Base-by-base conservation (phyloP, 2,888 invertebrate genomes). In the Ectobius pallidus region DNA sequence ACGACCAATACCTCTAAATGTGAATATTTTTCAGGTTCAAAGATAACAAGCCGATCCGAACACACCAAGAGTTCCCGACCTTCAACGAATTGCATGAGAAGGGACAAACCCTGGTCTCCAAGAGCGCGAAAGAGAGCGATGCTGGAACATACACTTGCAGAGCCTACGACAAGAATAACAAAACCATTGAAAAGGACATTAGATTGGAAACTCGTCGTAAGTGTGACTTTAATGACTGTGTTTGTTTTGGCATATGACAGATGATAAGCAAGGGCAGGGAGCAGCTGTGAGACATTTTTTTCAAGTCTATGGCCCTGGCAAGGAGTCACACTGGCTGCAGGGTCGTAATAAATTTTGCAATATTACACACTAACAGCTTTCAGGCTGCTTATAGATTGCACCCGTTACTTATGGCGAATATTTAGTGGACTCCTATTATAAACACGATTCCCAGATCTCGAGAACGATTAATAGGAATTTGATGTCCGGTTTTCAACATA, bases 101-200 rank as follows among this genome's bases (percentile, higher is more conserved):
- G 7, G 30, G 30, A 30, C 58, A 58, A 25, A 58, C 58, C 3
- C 58, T 58, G 16, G 11, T 30, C 30, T 30, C 58, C 25, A 16
- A 0, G 14, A 14, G 58, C 25, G 30, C 30, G 16, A 58, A 16
- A n/a, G 30, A 32, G 14, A n/a, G 14, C n/a, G 58, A 58, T n/a
- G 30, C 16, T n/a, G 58, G 58, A 25, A 58, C 27, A 14, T 58
- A 58, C n/a, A 58, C 58, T 16, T 58, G 58, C 18, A 58, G 30
- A 58, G 30, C 30, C 11, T 58, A 22, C n/a, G n/a, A 58, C 27
- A 16, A 25, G 7, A 32, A 1, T 30, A 30, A 58, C 9, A 7
- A 30, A 7, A 34, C 11, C 9, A 58, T 58, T 9, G 11, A 58
- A 11, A 27, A 25, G 27, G 18, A 25, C 14, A 58, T 58, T 58